phyloP scores from a whole-genome alignment of 2,888 invertebrate genomes.

The Brachypalpus laphriformis region DNA sequence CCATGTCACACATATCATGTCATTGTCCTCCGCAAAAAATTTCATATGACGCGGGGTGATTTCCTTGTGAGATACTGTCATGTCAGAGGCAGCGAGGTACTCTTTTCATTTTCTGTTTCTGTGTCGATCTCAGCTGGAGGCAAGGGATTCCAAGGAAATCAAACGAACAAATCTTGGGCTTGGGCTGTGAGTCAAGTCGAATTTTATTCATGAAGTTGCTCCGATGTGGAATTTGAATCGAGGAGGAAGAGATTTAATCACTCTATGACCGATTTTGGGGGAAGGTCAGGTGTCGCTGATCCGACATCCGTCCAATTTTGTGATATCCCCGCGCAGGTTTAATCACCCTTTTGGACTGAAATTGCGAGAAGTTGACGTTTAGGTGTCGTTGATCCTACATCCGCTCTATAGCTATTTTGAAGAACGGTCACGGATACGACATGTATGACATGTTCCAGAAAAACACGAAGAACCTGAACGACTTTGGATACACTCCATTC shows the following conservation, averaged over 20 bases:
- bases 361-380: neutral
- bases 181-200: slow-evolving; percentile 5
- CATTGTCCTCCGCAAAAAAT: slow-evolving; percentile 14
- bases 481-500: too few relatives aligned
- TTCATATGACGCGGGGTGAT: slow-evolving; percentile 19
- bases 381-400: slow-evolving; percentile 1
- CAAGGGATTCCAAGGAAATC: slow-evolving; percentile 40
- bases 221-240: neutral
- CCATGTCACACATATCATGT: slow-evolving; percentile 55
- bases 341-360: neutral
- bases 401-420: too few relatives aligned
- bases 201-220: slow-evolving; percentile 3
- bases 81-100: too few relatives aligned
- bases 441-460: too few relatives aligned
- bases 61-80: slow-evolving; percentile 25
- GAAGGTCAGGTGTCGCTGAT: neutral
- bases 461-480: too few relatives aligned
- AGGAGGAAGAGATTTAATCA: neutral
- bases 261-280: too few relatives aligned
- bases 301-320: neutral
- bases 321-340: too few relatives aligned
- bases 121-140: slow-evolving; percentile 42
- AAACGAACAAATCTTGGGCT: slow-evolving; percentile 27
- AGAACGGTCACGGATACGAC: too few relatives aligned
- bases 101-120: neutral